phyloP scores from a whole-genome alignment of 2,797 vertebrate genomes.

The Gambelia wislizenii region DNA sequence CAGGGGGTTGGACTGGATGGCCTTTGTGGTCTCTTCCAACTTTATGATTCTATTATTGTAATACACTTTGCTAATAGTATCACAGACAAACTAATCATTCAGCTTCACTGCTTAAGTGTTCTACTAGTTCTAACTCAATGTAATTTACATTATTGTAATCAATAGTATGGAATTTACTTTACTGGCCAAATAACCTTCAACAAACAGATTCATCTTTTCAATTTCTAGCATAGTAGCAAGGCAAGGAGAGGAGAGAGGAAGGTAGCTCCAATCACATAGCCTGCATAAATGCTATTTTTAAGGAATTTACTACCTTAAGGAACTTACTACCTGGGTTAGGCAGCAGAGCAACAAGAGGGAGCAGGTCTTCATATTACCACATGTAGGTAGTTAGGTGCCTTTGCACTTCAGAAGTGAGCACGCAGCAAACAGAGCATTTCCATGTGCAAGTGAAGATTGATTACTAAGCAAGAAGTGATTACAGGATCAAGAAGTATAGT shows the following conservation, averaged over 20 bases:
- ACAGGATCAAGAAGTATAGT: constrained; percentile 12
- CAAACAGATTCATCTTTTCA: background rate
- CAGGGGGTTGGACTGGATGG: no score
- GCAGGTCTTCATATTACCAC: constrained; percentile 17
- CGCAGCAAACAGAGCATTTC: constrained; percentile 5
- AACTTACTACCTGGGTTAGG: constrained; percentile 1
- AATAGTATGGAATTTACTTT: constrained; percentile 4
- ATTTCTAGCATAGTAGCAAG: background rate
- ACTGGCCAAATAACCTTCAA: background rate
- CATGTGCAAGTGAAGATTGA: constrained; percentile 24
- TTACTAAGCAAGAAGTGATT: constrained; percentile 13
- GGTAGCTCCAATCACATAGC: background rate
- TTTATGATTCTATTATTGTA: no score
- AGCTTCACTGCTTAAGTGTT: background rate
- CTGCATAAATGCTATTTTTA: constrained; percentile 1
- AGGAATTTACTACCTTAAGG: constrained; percentile 27
- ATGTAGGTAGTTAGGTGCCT: background rate
- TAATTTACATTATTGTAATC: constrained; percentile 1
- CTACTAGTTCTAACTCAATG: constrained; percentile 26
- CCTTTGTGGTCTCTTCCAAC: no score
- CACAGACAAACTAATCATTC: constrained; percentile 5
- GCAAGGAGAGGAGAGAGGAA: background rate
- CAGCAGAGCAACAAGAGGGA: constrained; percentile 22
- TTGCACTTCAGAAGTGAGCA: constrained; percentile 11
- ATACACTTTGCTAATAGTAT: constrained; percentile 8